Evolutionary conservation across 2,797 vertebrate genomes (phyloP).

Genomic region (Pseudomugil tenellus): DNA sequence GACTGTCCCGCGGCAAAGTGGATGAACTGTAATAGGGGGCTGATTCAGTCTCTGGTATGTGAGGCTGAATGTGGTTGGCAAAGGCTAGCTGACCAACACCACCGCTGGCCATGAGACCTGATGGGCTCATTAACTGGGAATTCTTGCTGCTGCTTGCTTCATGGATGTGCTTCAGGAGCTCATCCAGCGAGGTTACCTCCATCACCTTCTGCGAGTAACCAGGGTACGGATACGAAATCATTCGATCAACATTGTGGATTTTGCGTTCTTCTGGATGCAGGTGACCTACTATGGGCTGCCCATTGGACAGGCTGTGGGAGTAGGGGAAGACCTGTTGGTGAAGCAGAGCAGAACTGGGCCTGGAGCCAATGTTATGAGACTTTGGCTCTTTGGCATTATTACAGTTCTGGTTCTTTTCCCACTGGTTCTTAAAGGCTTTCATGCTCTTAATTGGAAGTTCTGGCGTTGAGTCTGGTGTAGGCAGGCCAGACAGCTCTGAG

Average conservation of each 20-base stretch:
- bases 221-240: conserved; percentile 81
- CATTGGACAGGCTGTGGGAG: conserved; percentile 77
- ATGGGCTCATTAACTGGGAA: conserved; percentile 78
- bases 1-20: conserved; percentile 86
- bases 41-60: conserved; percentile 84
- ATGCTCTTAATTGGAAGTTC: conserved; percentile 91
- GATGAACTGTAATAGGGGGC: conserved; percentile 87
- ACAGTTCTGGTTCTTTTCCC: conserved; percentile 93
- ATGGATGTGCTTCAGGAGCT: conserved; percentile 90
- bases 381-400: conserved; percentile 91
- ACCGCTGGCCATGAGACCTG: conserved; percentile 75
- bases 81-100: conserved; percentile 76
- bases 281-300: conserved; percentile 73
- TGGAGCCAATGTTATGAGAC: conserved; percentile 75
- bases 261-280: conserved; percentile 85
- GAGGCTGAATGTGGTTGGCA: conserved; percentile 84
- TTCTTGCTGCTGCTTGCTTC: conserved; percentile 81
- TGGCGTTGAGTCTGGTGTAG: conserved; percentile 92
- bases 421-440: conserved; percentile 88
- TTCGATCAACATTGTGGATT: conserved; percentile 85
- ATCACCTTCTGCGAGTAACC: conserved; percentile 87
- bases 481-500: conserved; percentile 89
- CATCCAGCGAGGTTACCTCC: conserved; percentile 90
- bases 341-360: conserved; percentile 77
- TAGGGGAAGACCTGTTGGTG: conserved; percentile 85